Evolutionary conservation across 1,140 invertebrate genomes (phyloP), one percentile per base, ranked within the genome.

Genomic region (Belonocnema kinseyi): DNA sequence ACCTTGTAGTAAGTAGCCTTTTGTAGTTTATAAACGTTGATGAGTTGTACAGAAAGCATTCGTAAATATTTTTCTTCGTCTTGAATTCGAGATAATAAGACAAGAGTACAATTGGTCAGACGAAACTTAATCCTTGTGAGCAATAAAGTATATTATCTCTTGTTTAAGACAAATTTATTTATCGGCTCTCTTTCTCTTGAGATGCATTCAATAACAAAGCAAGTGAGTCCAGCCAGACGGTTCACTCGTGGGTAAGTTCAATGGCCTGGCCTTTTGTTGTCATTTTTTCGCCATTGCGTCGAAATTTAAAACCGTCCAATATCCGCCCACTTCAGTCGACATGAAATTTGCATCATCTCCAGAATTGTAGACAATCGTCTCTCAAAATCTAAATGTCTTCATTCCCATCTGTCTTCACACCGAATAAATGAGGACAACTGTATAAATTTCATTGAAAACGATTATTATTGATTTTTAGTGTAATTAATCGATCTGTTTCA

Each of bases 91-190:
- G 40, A 46, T 11, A 3, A 33, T 2, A 3, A 33, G 19, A 33
- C 40, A 16, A 66, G 14, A 16, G 26, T 33, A 10, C 3, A 26
- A 26, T 66, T 66, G 61, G 33, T 7, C 13, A 10, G 58, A 66
- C 16, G 21, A 66, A 16, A n/a, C 21, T 40, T 66, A 66, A 66
- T 66, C 40, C 61, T 40, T 3, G 14, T 10, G 61, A 33, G 2
- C 8, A 58, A 26, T 58, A 58, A 46, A 58, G 56, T 26, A 21
- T 21, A 58, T 26, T 58, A 58, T 33, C 61, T 66, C 40, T 66
- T 66, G 61, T 66, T 66, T 66, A 21, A 66, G 61, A 66, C 61
- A 66, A 66, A 66, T 40, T 66, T 66, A 26, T 66, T 66, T 66
- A 61, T 66, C 61, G 61, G 40, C 61, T 66, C 16, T 10, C 61